A percentile compares a stretch with the other conserved stretches of the same genome.
Evolutionary conservation across 35 echinoderm and acorn worm species (phyloP).

Genomic region (Hemicentrotus pulcherrimus): DNA sequence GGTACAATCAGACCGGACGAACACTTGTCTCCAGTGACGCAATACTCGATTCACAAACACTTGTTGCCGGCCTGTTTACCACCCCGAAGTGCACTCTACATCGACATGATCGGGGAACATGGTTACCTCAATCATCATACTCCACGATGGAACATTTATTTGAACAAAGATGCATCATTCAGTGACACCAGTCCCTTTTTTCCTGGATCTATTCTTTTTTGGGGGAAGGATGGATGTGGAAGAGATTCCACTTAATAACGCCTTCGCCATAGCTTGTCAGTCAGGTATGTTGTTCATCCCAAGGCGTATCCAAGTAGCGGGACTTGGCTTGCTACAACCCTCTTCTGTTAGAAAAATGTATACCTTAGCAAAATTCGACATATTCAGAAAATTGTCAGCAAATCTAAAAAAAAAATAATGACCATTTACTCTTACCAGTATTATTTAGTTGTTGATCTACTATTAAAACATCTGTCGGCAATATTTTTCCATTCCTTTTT

Average conservation of each 20-base stretch:
- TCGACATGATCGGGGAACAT: background rate
- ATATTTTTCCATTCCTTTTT: too few species aligned
- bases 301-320: background rate
- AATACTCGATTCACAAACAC: constrained; percentile 1
- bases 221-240: background rate
- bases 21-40: background rate
- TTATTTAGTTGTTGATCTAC: too few species aligned
- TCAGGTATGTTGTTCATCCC: background rate
- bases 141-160: constrained; percentile 1
- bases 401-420: too few species aligned
- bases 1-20: background rate
- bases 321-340: too few species aligned
- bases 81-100: background rate
- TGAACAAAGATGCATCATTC: background rate
- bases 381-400: too few species aligned
- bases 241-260: background rate
- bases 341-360: too few species aligned
- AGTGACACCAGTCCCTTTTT: background rate
- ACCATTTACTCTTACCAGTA: too few species aligned
- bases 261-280: background rate
- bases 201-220: background rate
- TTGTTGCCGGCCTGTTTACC: background rate
- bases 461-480: too few species aligned
- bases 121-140: background rate
- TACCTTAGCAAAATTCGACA: too few species aligned